Conservation (phyloP, 2,797 vertebrate species). For the Macroramphosus scolopax region DNA sequence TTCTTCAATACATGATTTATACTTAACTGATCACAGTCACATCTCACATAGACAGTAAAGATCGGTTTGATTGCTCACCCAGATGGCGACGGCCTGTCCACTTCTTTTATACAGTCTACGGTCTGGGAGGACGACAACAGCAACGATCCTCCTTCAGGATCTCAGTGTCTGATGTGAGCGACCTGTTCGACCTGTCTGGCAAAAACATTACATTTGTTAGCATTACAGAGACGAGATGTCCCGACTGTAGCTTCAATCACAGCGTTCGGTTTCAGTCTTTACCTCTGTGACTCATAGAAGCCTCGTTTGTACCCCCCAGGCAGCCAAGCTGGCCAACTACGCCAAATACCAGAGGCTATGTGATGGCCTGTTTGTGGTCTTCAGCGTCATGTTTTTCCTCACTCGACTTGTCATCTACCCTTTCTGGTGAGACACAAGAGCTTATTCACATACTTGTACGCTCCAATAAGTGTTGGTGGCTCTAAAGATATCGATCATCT, state of each 20-base stretch:
- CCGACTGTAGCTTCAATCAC: neutral
- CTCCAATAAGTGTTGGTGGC: too few species aligned
- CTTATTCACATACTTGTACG: slow-evolving; percentile 21
- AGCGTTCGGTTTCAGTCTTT: neutral
- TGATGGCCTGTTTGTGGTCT: slow-evolving; percentile 90
- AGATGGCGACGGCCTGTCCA: too few species aligned
- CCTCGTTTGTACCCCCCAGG: slow-evolving; percentile 71
- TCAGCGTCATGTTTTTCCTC: slow-evolving; percentile 86
- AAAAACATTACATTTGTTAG: neutral
- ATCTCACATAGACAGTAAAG: too few species aligned
- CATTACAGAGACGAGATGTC: neutral
- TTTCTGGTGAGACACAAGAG: slow-evolving; percentile 84
- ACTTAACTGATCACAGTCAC: too few species aligned
- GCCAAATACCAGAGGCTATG: slow-evolving; percentile 95
- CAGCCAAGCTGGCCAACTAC: slow-evolving; percentile 96
- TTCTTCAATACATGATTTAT: too few species aligned
- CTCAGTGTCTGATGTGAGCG: neutral
- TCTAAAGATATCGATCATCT: neutral
- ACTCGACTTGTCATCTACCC: slow-evolving; percentile 91
- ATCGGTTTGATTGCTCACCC: too few species aligned
- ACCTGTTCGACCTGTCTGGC: slow-evolving; percentile 9
- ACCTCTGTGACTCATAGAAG: slow-evolving; percentile 15
- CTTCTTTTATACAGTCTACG: too few species aligned
- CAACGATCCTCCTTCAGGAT: too few species aligned
- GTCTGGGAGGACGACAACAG: neutral